phyloP scores from a whole-genome alignment of 2,797 vertebrate species.

The Mastacembelus armatus region DNA sequence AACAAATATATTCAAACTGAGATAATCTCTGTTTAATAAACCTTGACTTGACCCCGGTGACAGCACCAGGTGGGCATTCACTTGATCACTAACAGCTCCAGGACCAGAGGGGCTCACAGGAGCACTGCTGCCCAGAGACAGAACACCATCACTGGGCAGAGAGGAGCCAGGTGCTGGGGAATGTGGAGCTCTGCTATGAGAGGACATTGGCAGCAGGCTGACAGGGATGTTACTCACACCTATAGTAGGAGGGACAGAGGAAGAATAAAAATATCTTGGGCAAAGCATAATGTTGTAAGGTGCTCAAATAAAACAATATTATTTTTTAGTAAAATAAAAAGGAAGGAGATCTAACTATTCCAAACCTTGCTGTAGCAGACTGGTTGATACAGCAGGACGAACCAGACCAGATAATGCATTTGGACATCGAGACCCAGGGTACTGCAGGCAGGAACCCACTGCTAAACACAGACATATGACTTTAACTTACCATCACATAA shows the following conservation, averaged over 20 bases:
- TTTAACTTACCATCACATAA: no score
- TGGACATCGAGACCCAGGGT: conserved; percentile 21
- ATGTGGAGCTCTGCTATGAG: conserved; percentile 1
- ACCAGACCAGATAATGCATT: conserved; percentile 14
- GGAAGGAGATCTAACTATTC: background rate
- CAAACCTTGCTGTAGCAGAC: conserved; percentile 23
- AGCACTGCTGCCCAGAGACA: background rate
- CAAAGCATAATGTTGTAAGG: background rate
- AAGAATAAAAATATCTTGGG: background rate
- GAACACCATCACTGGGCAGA: conserved; percentile 9
- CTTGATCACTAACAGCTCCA: conserved; percentile 18
- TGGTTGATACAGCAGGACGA: background rate
- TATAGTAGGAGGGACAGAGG: background rate
- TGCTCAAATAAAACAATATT: background rate
- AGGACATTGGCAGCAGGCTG: background rate
- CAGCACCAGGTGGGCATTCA: conserved; percentile 33
- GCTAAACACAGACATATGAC: background rate
- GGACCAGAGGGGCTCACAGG: conserved; percentile 14
- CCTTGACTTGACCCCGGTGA: conserved; percentile 36
- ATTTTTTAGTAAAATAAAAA: background rate
- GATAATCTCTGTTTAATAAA: background rate
- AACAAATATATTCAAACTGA: background rate
- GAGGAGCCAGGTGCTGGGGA: conserved; percentile 1
- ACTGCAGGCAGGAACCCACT: conserved; percentile 15
- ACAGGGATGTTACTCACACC: conserved; percentile 21